Base-by-base conservation (phyloP, 2,113 vertebrate genomes). In the Myrmecophaga tridactyla region DNA sequence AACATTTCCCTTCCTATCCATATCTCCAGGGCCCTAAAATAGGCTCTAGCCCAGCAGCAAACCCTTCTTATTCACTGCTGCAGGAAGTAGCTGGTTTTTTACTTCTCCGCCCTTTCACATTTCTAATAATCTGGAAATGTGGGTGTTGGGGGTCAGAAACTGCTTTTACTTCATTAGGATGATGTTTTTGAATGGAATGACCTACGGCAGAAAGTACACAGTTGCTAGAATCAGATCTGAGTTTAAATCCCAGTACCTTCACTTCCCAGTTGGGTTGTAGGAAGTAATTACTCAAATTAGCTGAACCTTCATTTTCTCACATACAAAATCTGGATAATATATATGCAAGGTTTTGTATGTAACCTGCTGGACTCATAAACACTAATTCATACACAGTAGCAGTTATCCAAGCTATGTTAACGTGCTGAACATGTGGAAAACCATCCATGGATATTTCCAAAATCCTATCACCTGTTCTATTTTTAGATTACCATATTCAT, bases 1-100 rank as follows among this genome's bases (percentile, higher is more conserved):
- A 89, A 88, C 20, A 81, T 51, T 46, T 81, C 72, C 75, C 56
- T 95, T 8, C 0, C 1, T 91, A 29, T 76, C 94, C 63, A 27
- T 80, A 58, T 41, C 48, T 93, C 86, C 36, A 39, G 84, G 78
- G 75, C 65, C 89, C 63, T 18, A 4, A 76, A 27, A 41, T 48
- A 41, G 75, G 65, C 80, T 72, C 15, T 65, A 2, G 93, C 70
- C 46, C 89, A 75, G 67, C 17, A 73, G 17, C 14, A 82, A 69
- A 48, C 36, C 14, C 10, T 53, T 20, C 23, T 69, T 80, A 80
- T 39, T 89, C 17, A 15, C n/a, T 18, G 76, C 60, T 84, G 39
- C 31, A 83, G 78, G 48, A 15, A 53, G 39, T 13, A 43, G 23
- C 39, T 81, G 4, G 25, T 14, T 83, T 83, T 76, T 83, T 62